These are phyloP conservation scores for Malaclemys terrapin DNA, from an alignment of 2,113 vertebrate species.

Conservation along the genomic window DNA sequence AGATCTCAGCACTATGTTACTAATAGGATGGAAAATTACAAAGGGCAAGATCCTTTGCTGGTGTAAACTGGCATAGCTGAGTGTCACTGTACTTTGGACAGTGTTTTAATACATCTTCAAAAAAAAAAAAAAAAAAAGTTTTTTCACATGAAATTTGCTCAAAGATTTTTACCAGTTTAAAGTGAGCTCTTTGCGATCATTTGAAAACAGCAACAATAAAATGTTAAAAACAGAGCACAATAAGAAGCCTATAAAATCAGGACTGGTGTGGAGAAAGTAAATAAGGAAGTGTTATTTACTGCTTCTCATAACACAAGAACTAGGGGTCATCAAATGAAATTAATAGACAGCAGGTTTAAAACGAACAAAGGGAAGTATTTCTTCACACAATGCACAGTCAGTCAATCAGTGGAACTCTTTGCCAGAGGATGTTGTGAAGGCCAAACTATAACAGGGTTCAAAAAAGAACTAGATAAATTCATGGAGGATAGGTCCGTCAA, in stretches of 20 bases:
- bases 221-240: background rate
- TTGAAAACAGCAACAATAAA: accelerated
- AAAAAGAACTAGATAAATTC: too few relatives aligned
- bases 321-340: too few relatives aligned
- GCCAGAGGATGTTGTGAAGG: too few relatives aligned
- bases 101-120: background rate
- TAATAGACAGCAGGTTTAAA: too few relatives aligned
- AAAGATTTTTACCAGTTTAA: background rate
- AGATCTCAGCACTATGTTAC: background rate
- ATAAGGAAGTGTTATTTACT: too few relatives aligned
- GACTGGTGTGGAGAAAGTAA: too few relatives aligned
- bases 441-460: too few relatives aligned
- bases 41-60: background rate
- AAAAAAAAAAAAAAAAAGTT: background rate
- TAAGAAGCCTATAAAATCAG: background rate
- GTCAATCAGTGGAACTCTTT: too few relatives aligned
- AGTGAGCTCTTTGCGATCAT: background rate
- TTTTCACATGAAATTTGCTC: background rate
- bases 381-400: too few relatives aligned
- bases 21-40: background rate
- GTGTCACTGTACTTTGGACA: accelerated
- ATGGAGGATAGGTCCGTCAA: too few relatives aligned
- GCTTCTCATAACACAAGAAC: too few relatives aligned
- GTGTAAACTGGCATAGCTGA: background rate
- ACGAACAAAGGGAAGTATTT: too few relatives aligned